Evolutionary conservation across 2,113 vertebrate species (phyloP).

Genomic region (Planiliza haematocheilus): DNA sequence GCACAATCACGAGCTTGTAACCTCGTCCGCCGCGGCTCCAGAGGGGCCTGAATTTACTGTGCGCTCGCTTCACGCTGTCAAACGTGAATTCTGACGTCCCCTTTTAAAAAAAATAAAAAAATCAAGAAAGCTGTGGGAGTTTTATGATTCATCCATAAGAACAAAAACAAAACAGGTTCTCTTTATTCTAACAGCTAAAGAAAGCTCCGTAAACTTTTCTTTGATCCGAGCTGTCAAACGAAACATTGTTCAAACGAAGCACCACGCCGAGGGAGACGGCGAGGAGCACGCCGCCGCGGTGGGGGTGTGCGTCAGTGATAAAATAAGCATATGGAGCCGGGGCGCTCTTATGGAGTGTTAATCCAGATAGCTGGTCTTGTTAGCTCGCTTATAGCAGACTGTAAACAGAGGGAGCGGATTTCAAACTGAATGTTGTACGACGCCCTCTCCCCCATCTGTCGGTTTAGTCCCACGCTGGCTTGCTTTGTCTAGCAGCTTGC

Average conservation of each 20-base stretch:
- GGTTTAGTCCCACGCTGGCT: slow-evolving; percentile 5
- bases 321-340: slow-evolving; percentile 46
- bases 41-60: background rate
- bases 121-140: slow-evolving; percentile 39
- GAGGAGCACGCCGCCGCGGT: slow-evolving; percentile 39
- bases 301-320: slow-evolving; percentile 56
- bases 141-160: slow-evolving; percentile 33
- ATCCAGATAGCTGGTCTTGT: slow-evolving; percentile 23
- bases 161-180: slow-evolving; percentile 34
- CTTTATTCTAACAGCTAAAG: slow-evolving; percentile 27
- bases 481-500: slow-evolving; percentile 33
- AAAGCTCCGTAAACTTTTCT: slow-evolving; percentile 25
- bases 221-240: slow-evolving; percentile 54
- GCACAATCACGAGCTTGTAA: background rate
- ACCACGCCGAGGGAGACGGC: slow-evolving; percentile 42
- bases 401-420: slow-evolving; percentile 28
- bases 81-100: background rate
- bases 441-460: slow-evolving; percentile 43
- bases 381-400: slow-evolving; percentile 5
- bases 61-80: background rate
- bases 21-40: background rate
- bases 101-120: too few species aligned
- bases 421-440: background rate
- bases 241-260: slow-evolving; percentile 62
- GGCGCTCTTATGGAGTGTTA: slow-evolving; percentile 12